A percentile compares a stretch with the other conserved stretches of the same genome.
phyloP scores from a whole-genome alignment of 2,888 invertebrate genomes.

The Metallyticus violacea region DNA sequence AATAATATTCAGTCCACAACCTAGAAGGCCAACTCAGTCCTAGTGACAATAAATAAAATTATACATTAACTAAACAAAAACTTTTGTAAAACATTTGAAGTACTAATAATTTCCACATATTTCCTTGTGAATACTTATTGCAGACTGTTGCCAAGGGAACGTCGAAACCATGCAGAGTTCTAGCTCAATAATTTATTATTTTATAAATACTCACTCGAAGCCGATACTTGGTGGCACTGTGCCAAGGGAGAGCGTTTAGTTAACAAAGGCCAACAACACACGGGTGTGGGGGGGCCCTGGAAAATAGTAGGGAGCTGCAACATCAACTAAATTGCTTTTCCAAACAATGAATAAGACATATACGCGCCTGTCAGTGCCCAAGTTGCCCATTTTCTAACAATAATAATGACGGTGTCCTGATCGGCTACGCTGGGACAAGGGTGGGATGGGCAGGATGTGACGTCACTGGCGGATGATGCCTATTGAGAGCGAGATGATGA shows the following conservation, averaged over 20 bases:
- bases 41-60: too few relatives aligned
- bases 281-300: not conserved
- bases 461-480: slow-evolving; percentile 27
- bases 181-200: not conserved
- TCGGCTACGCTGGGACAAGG: not conserved
- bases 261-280: not conserved
- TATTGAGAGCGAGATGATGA: slow-evolving; percentile 17
- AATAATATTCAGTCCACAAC: too few relatives aligned
- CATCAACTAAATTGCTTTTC: not conserved
- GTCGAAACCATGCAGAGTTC: not conserved
- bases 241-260: not conserved
- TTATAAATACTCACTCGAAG: not conserved
- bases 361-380: not conserved
- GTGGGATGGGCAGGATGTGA: slow-evolving; percentile 19
- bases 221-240: not conserved
- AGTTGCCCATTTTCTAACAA: not conserved
- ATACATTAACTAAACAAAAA: too few relatives aligned
- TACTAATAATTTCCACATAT: too few relatives aligned
- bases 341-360: not conserved
- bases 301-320: not conserved
- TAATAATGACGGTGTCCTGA: not conserved
- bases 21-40: too few relatives aligned
- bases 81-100: too few relatives aligned
- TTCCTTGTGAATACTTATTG: too few relatives aligned
- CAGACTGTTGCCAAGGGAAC: too few relatives aligned